A percentile compares a stretch with the other conserved stretches of the same genome.
Conservation (phyloP, 2,113 vertebrate genomes). For the Myotis brandtii region DNA sequence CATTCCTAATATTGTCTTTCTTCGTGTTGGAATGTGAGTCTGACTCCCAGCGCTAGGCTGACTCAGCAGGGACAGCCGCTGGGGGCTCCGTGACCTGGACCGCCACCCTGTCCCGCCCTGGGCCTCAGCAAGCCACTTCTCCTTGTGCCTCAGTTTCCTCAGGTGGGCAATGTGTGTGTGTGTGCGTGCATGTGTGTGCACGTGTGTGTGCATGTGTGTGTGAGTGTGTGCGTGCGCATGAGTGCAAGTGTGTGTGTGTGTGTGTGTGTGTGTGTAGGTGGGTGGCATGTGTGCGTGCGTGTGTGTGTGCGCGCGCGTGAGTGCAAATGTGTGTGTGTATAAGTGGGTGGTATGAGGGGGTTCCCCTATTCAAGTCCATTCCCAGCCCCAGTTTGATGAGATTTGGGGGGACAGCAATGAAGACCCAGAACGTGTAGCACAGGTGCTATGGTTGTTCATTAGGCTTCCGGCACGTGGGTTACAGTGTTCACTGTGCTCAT, state of each 20-base stretch:
- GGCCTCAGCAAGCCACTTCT: not conserved
- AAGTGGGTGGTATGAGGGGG: not conserved
- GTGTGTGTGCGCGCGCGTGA: too few relatives aligned
- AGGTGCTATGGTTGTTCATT: not conserved
- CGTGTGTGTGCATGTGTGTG: not conserved
- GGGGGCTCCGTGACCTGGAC: not conserved
- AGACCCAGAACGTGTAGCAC: too few relatives aligned
- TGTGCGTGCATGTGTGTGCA: not conserved
- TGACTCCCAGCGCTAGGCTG: slow-evolving; percentile 37
- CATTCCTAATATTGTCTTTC: slow-evolving; percentile 81
- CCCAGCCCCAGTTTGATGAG: not conserved
- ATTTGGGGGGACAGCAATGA: not conserved
- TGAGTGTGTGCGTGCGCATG: too few relatives aligned
- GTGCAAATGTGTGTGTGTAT: not conserved
- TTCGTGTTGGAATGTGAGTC: slow-evolving; percentile 58
- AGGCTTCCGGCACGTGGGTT: not conserved
- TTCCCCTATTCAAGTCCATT: not conserved
- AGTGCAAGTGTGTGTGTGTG: not conserved
- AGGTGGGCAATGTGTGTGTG: not conserved
- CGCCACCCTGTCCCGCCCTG: not conserved
- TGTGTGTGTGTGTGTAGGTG: not conserved
- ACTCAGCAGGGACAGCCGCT: not conserved
- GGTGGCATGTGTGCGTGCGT: not conserved
- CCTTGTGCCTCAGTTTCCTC: slow-evolving; percentile 46
- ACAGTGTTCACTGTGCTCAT: not conserved